phyloP scores from a whole-genome alignment of 92 coral and sea anemone species.

The Micromussa lordhowensis region DNA sequence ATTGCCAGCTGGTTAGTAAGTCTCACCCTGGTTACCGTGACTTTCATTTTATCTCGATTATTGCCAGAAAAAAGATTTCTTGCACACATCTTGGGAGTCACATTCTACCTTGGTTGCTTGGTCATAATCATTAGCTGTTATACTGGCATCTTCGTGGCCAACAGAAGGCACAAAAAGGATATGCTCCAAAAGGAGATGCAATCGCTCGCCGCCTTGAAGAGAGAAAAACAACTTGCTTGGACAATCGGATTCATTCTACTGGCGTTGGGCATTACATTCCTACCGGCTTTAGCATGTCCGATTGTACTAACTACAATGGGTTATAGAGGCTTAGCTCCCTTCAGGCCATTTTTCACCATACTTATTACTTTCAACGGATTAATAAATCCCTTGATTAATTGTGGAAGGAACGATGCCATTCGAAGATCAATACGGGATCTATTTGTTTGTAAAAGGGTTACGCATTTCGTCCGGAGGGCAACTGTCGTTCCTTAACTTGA shows the following conservation, averaged over 20 bases:
- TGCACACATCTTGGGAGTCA: background rate
- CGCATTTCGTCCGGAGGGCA: background rate
- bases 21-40: background rate
- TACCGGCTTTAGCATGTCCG: constrained; percentile 16
- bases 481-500: background rate
- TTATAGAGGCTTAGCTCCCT: background rate
- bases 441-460: background rate
- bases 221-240: constrained; percentile 8
- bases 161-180: background rate
- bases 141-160: background rate
- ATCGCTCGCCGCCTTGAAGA: background rate
- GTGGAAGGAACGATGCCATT: constrained; percentile 7
- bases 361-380: constrained; percentile 24
- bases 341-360: background rate
- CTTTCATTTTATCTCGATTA: background rate
- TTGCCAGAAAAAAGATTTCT: background rate
- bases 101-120: background rate
- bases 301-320: background rate
- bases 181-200: background rate
- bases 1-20: background rate
- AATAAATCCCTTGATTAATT: constrained; percentile 10
- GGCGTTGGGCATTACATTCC: background rate
- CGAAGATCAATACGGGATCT: constrained; percentile 1
- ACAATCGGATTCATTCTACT: constrained; percentile 7
- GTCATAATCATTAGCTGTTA: background rate